A percentile compares a stretch with the other conserved stretches of the same genome.
Conservation (phyloP, 2,113 vertebrate species). For the Melozone crissalis region DNA sequence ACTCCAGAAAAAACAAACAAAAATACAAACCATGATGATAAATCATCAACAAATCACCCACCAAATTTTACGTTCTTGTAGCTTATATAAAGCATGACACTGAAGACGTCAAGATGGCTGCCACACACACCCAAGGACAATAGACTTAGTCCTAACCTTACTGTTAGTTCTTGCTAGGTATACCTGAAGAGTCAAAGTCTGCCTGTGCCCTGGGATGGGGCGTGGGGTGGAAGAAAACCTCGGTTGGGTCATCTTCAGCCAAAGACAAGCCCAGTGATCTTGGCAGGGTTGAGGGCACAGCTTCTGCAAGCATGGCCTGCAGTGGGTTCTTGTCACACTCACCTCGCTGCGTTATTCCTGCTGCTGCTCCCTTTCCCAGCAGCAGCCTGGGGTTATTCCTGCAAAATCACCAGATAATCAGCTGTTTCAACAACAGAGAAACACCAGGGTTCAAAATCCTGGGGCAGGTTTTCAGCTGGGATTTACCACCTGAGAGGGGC, state of each 20-base stretch:
- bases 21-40: too few relatives aligned
- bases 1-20: too few relatives aligned
- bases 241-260: accelerated
- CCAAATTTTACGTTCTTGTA: too few relatives aligned
- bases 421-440: not conserved
- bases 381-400: not conserved
- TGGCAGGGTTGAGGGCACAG: not conserved
- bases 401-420: not conserved
- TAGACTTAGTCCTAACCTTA: too few relatives aligned
- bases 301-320: accelerated
- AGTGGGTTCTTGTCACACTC: accelerated
- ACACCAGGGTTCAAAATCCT: not conserved
- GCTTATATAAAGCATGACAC: too few relatives aligned
- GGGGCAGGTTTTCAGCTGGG: not conserved
- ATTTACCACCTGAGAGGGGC: not conserved
- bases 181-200: not conserved
- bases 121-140: too few relatives aligned
- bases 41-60: too few relatives aligned
- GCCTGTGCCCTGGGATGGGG: not conserved
- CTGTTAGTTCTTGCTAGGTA: too few relatives aligned
- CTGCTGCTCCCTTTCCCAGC: not conserved
- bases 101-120: too few relatives aligned
- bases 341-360: not conserved
- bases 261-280: not conserved
- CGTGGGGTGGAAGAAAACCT: not conserved